Conservation (phyloP, 2,888 invertebrate species). For the Branchipolynoe longqiensis region DNA sequence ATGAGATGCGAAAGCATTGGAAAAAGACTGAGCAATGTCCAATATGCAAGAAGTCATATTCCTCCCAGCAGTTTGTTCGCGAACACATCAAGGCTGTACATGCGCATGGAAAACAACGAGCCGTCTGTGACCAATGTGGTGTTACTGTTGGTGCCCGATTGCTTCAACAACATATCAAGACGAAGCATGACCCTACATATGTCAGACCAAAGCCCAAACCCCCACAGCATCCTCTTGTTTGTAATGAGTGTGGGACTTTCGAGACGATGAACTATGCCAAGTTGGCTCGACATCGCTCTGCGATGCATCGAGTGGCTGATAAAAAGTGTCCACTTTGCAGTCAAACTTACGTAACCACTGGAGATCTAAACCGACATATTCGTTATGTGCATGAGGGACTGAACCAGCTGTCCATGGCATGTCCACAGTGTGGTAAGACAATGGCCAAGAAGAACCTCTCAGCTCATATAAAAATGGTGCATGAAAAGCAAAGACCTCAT, state of each 20-base stretch:
- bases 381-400: neutral
- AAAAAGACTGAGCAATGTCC: slow-evolving; percentile 46
- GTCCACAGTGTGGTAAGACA: slow-evolving; percentile 34
- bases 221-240: neutral
- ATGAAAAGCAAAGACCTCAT: slow-evolving; percentile 33
- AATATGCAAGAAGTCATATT: slow-evolving; percentile 12
- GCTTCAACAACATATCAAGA: slow-evolving; percentile 35
- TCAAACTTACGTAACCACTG: neutral
- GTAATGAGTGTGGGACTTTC: neutral
- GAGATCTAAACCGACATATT: slow-evolving; percentile 30
- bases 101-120: neutral
- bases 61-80: neutral
- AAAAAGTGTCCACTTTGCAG: slow-evolving; percentile 34
- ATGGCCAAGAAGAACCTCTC: slow-evolving; percentile 46
- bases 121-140: slow-evolving; percentile 35
- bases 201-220: slow-evolving; percentile 1
- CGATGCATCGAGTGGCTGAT: neutral
- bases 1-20: slow-evolving; percentile 40
- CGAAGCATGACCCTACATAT: slow-evolving; percentile 39
- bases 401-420: neutral
- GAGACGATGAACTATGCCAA: neutral
- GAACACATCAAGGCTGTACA: slow-evolving; percentile 45
- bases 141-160: neutral
- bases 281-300: neutral
- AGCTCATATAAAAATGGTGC: slow-evolving; percentile 34